A percentile compares a stretch with the other conserved stretches of the same genome.
Conservation (phyloP, 1,140 invertebrate genomes). For the Drosophila aff. region DNA sequence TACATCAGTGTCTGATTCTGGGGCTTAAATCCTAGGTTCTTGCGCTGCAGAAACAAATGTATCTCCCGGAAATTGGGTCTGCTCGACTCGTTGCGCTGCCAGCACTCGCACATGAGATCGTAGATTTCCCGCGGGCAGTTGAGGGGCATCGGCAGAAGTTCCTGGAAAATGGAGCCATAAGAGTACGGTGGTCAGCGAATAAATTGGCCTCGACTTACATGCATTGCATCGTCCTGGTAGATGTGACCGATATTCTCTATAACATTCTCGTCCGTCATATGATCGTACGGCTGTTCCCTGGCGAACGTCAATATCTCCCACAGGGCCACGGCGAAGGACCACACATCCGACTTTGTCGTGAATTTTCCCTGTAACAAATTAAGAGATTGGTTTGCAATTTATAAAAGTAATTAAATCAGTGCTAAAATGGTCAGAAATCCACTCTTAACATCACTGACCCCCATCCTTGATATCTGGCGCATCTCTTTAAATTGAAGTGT, state of each 20-base stretch:
- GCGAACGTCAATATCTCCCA: slow-evolving; percentile 96
- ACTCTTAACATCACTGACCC: not conserved
- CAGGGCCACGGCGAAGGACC: slow-evolving; percentile 95
- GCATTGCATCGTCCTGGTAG: slow-evolving; percentile 88
- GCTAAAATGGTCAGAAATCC: not conserved
- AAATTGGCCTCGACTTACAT: slow-evolving; percentile 63
- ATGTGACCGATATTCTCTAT: slow-evolving; percentile 91
- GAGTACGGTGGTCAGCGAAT: not conserved
- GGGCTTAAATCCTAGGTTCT: slow-evolving; percentile 93
- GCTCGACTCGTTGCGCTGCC: slow-evolving; percentile 93
- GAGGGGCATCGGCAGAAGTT: slow-evolving; percentile 90
- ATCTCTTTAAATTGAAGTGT: not conserved
- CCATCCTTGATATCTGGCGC: not conserved
- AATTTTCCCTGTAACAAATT: slow-evolving; percentile 89
- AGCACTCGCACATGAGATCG: slow-evolving; percentile 97
- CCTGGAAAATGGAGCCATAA: slow-evolving; percentile 83
- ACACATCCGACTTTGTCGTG: slow-evolving; percentile 94
- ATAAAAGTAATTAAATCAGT: not conserved
- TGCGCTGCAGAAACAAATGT: slow-evolving; percentile 95
- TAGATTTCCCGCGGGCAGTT: slow-evolving; percentile 96
- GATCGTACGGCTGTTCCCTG: slow-evolving; percentile 92
- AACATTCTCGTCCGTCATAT: slow-evolving; percentile 91
- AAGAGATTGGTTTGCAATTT: slow-evolving; percentile 29
- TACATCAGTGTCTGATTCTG: slow-evolving; percentile 66
- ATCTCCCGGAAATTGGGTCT: slow-evolving; percentile 96